phyloP scores from a whole-genome alignment of 2,113 vertebrate genomes.

The Hyla sarda region DNA sequence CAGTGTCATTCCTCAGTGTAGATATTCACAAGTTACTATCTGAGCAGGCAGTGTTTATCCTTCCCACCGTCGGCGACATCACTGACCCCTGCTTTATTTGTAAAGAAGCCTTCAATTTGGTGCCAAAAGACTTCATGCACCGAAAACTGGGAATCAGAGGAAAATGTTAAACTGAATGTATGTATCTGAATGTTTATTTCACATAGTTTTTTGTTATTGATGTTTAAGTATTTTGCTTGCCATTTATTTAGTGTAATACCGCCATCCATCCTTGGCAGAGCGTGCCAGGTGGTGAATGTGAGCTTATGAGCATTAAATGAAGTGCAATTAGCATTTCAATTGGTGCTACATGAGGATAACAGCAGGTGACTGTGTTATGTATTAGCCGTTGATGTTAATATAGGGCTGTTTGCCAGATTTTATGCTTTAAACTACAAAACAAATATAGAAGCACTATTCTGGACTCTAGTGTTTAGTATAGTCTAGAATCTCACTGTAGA shows the following conservation, averaged over 20 bases:
- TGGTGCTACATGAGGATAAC: constrained; percentile 59
- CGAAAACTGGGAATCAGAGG: constrained; percentile 31
- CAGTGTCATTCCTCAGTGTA: neutral
- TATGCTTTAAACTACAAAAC: constrained; percentile 44
- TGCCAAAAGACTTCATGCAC: constrained; percentile 55
- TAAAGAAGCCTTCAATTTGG: constrained; percentile 47
- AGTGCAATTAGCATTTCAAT: constrained; percentile 60
- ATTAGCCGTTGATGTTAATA: constrained; percentile 54
- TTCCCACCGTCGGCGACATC: constrained; percentile 32
- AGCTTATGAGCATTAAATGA: constrained; percentile 57
- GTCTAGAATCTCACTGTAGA: neutral
- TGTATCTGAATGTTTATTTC: constrained; percentile 59
- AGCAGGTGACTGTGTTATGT: constrained; percentile 59
- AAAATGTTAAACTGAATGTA: constrained; percentile 44
- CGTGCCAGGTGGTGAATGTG: constrained; percentile 58
- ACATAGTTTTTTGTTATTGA: constrained; percentile 60
- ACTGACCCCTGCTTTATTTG: constrained; percentile 49
- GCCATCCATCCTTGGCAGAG: constrained; percentile 55
- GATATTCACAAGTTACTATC: constrained; percentile 21
- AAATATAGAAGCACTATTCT: constrained; percentile 1
- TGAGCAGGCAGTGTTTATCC: constrained; percentile 55
- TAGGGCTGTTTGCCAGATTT: constrained; percentile 54
- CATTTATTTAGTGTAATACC: constrained; percentile 59
- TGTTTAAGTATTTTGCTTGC: constrained; percentile 58
- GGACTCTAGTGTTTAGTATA: neutral